Conservation (phyloP, 2,888 invertebrate genomes). For the Ophion ventricosus region DNA sequence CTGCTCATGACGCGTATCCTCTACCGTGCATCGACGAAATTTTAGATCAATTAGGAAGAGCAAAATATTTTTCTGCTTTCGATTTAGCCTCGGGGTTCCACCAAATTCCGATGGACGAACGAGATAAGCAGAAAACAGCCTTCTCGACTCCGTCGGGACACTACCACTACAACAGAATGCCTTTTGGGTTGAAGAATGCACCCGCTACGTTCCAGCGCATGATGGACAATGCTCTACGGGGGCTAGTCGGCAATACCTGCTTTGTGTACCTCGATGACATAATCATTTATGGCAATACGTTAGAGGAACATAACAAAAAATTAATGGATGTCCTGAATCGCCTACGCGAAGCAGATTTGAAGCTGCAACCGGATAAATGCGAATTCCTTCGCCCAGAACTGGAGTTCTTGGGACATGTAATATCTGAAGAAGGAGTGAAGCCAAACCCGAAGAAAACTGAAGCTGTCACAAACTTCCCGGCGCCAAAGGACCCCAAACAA, state of each 20-base stretch:
- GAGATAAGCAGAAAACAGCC: no score
- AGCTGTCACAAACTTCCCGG: no score
- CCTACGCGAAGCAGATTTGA: not conserved
- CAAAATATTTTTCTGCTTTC: constrained; percentile 15
- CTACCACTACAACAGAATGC: constrained; percentile 28
- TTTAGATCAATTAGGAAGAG: not conserved
- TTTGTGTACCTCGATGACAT: constrained; percentile 41
- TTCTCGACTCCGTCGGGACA: not conserved
- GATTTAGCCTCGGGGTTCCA: not conserved
- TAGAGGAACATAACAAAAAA: constrained; percentile 14
- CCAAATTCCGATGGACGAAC: no score
- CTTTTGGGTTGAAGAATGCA: no score
- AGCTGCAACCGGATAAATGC: constrained; percentile 7
- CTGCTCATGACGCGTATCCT: no score
- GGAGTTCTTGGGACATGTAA: constrained; percentile 29
- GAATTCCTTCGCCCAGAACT: constrained; percentile 18
- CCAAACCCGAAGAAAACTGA: not conserved
- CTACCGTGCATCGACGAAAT: no score
- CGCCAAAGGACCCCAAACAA: no score
- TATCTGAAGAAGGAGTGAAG: not conserved
- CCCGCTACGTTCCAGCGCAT: no score
- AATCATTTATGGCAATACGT: constrained; percentile 6
- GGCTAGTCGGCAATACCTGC: no score
- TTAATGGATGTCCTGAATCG: not conserved
- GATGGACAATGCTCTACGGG: no score